Evolutionary conservation across 1,140 invertebrate genomes (phyloP), one percentile per base, ranked within the genome.

Genomic region (Stenopsyche tienmushanensis): DNA sequence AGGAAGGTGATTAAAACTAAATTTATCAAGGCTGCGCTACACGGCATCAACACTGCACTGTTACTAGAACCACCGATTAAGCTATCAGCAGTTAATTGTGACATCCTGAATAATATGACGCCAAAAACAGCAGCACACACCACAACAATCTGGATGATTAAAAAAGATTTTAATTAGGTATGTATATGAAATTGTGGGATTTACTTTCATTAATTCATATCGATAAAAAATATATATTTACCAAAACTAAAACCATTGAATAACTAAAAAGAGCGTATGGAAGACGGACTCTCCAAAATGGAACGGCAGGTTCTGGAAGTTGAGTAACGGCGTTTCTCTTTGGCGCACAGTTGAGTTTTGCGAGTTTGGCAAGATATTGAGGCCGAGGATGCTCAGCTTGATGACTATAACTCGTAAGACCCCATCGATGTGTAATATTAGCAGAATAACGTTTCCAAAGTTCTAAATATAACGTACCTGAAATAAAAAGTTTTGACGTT

Each of bases 381-480:
- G 93, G 93, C 21, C 94, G 77, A 1, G 93, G 93, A 78, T 94
- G 91, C 78, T 96, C 93, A 71, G 93, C 89, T 72, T 92, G 86
- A 39, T 88, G 81, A 80, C 93, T 91, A 73, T 93, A 94, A 2
- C 90, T 89, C 1, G 91, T 92, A 52, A 96, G 81, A 78, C 94
- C 93, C 93, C 93, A 96, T 41, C 90, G 84, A 77, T 96, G 92
- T 1, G 91, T 94, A 72, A 96, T 93, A 79, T 92, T 89, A 0
- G 91, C 90, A 0, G 92, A 91, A 76, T 94, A 94, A 29, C 95
- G 82, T 78, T 98, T 97, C 96, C 96, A 98, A 65, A 97, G 82
- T 81, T 98, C 96, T 70, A 97, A 77, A 79, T 94, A 96, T 66
- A 93, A 83, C 2, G 90, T 87, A 23, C 88, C 91, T 90, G 69